Evolutionary conservation across 35 echinoderm and acorn worm genomes (phyloP), one percentile per base, ranked within the genome.

Genomic region (Amphiura filiformis): DNA sequence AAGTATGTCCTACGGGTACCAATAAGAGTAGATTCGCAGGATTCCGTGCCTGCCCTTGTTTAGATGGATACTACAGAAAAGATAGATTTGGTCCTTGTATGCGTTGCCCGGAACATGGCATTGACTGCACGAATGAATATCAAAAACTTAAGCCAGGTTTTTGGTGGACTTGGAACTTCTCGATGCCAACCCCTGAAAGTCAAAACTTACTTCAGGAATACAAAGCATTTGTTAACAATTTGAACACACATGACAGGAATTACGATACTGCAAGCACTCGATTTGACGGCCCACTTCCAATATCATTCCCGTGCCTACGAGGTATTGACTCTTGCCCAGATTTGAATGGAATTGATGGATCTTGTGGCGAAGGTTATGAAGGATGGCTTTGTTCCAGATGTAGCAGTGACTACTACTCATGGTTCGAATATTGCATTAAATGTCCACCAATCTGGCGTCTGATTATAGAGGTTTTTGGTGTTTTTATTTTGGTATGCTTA

Each of bases 101-200:
- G 2, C 77, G 38, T 31, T 92, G 90, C 39, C 56, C 39, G 3
- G 0, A 0, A 38, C 42, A 82, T n/a, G 31, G 90, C 18, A 4
- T 92, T n/a, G 84, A 92, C 57, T 86, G 90, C 85, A 79, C 90
- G 26, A 39, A 39, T 20, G 90, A 92, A 42, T 92, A 92, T 57
- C 79, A 87, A 30, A 30, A 80, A 4, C 52, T 86, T 44, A 49
- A 26, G 26, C 90, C 90, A 32, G 90, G 90, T 12, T 92, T 56
- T 65, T 92, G 85, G 47, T 92, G 90, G 84, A 92, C 85, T 31
- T 92, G 90, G 90, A 36, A 75, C 32, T 85, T 56, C 34, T 34
- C 34, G 12, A 33, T 36, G 35, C 40, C 26, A 17, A 65, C 26
- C 11, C 9, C 15, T 70, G 7, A 3, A 26, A 26, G 11, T 13